Evolutionary conservation across 2,113 vertebrate species (phyloP).

Genomic region (Zosterops pallidus): DNA sequence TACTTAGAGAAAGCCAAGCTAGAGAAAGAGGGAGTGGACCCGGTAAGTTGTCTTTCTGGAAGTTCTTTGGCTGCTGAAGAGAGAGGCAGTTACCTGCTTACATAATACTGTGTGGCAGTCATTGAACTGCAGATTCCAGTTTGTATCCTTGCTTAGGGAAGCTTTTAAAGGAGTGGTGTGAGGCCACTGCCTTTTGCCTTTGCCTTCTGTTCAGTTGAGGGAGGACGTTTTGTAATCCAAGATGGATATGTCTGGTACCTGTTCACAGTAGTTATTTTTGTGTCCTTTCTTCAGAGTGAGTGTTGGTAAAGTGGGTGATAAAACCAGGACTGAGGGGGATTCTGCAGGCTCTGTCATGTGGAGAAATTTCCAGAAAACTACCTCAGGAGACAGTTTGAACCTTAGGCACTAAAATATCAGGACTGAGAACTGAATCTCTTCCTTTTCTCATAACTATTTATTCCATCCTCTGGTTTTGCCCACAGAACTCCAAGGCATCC

Average conservation of each 20-base stretch:
- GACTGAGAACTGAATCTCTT: background rate
- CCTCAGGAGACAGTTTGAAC: background rate
- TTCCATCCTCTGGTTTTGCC: background rate
- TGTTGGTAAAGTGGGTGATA: background rate
- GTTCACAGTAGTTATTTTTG: background rate
- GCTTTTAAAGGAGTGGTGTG: background rate
- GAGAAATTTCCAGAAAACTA: background rate
- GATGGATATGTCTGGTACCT: accelerated
- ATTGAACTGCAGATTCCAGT: background rate
- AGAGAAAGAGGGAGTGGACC: constrained; percentile 89
- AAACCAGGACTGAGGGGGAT: background rate
- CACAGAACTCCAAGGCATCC: constrained; percentile 73
- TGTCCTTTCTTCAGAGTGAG: background rate
- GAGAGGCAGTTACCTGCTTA: background rate
- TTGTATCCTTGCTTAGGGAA: background rate
- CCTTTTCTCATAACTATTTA: background rate
- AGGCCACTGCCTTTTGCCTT: background rate
- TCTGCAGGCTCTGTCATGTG: background rate
- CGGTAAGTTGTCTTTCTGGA: constrained; percentile 74
- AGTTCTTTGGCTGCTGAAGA: background rate
- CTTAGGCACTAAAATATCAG: background rate
- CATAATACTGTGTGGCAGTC: background rate
- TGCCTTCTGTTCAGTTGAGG: background rate
- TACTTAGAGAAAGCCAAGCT: constrained; percentile 93
- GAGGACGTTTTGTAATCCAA: background rate